Evolutionary conservation across 2,888 invertebrate species (phyloP), one percentile per base, ranked within the genome.

Genomic region (Mechanitis messenoides): DNA sequence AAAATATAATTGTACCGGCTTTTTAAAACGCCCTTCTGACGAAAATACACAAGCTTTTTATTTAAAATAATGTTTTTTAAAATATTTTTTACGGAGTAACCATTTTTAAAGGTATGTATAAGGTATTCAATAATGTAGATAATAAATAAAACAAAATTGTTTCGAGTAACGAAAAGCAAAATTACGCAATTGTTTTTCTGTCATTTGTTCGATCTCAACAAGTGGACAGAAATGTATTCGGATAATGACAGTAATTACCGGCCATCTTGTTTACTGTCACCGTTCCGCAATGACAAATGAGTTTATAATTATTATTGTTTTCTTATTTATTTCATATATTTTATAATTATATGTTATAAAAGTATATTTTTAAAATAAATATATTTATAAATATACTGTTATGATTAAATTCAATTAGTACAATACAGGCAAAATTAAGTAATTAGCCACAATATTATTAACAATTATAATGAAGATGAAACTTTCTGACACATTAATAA

Each of bases 201-300:
- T 28, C 50, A 31, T 28, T 50, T 31, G 7, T 50, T 50, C 9
- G 28, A 54, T 33, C 46, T 20, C 33, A 45, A 42, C 42, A 47
- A 31, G 45, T 53, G 20, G 45, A 12, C 56, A 46, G 53, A 58
- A 54, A 61, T 54, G 46, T 56, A 54, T 38, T 9, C 53, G 42
- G 42, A 59, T 59, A 64, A 61, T 53, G 53, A 60, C 12, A 58
- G 56, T 66, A 62, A 66, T 66, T 66, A 64, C 53, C 66, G 46
- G 61, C 56, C 62, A 68, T 66, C 50, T 64, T 66, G 64, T 20
- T 20, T 20, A 20, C 20, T 61, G 60, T 50, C 80, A 78, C 75
- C 72, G 73, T 68, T 74, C 72, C 74, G 78, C 76, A 79, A 76
- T 75, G 74, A 78, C 75, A 74, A 77, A 80, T 71, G 77, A 75